These are phyloP conservation scores for Cebidichthys violaceus DNA, from an alignment of 2,113 vertebrate species.

Conservation along the genomic window DNA sequence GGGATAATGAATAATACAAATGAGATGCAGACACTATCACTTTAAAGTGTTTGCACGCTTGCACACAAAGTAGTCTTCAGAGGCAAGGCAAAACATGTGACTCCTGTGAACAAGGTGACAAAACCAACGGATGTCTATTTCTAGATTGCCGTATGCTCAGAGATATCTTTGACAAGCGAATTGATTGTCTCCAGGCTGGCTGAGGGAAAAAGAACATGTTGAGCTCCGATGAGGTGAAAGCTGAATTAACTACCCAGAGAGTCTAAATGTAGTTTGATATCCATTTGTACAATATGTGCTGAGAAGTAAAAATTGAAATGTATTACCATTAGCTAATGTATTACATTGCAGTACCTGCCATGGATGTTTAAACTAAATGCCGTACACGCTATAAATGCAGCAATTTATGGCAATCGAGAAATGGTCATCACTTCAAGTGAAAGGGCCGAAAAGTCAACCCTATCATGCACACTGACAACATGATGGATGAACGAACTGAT, in stretches of 20 bases:
- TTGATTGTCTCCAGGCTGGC: constrained; percentile 36
- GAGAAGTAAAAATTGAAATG: constrained; percentile 25
- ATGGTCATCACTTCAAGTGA: constrained; percentile 74
- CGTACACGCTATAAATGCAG: constrained; percentile 15
- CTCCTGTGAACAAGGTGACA: constrained; percentile 57
- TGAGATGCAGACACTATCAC: constrained; percentile 49
- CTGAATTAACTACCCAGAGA: constrained; percentile 30
- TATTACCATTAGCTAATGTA: constrained; percentile 25
- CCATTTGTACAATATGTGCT: constrained; percentile 29
- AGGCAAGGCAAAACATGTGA: constrained; percentile 55
- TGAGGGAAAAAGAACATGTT: not conserved
- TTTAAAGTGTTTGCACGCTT: constrained; percentile 59
- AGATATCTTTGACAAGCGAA: constrained; percentile 49
- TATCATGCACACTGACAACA: constrained; percentile 82
- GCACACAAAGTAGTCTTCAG: constrained; percentile 37
- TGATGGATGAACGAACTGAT: constrained; percentile 76
- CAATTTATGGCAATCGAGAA: constrained; percentile 62
- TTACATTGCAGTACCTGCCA: constrained; percentile 2
- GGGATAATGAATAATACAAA: constrained; percentile 27
- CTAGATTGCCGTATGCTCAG: constrained; percentile 62
- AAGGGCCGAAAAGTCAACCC: constrained; percentile 60
- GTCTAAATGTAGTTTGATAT: constrained; percentile 31
- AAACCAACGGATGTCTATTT: constrained; percentile 65
- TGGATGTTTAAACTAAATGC: not conserved
- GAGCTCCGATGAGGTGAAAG: constrained; percentile 18